Evolutionary conservation across 2,888 invertebrate genomes (phyloP), one percentile per base, ranked within the genome.

Genomic region (Agelastica alni): DNA sequence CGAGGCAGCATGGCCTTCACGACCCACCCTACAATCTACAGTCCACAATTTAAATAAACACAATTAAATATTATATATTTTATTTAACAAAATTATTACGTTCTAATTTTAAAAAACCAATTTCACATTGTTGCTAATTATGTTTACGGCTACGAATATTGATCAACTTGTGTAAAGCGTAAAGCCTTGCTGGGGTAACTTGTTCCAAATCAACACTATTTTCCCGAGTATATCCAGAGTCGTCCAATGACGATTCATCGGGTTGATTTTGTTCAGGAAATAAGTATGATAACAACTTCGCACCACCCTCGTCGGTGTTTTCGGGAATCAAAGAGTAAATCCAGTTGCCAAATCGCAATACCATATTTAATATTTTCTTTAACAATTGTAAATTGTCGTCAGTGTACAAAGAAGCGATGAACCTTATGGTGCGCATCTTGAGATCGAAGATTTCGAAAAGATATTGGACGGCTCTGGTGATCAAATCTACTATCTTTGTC

Each of bases 371-470:
- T 4, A 61, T 45, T 17, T 54, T 63, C 22, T 66, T 62, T 9
- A 67, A n/a, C 17, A 69, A 45, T 6, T 58, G 14, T 6, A 71
- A 51, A 34, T 70, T 71, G n/a, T 71, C 70, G 2, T 62, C 53
- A 10, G 67, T 68, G 42, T 65, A 65, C 4, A 70, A 52, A 0
- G 66, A 62, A 2, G 56, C 45, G n/a, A 70, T 26, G 18, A 68
- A 64, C 41, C 59, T 56, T 4, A 64, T 49, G 3, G 64, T 28
- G 1, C 68, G 59, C 5, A 67, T 39, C 51, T 71, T 71, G 2
- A 71, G 42, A 18, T 70, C 64, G 9, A 68, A 49, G 1, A 67
- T 5, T 28, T 68, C 63, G 30, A 61, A 60, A 2, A 70, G 9
- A 10, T 49, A 52, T 7, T 61, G 52, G 0, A 67, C 30, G 12